phyloP scores from a whole-genome alignment of 2,888 invertebrate species.

The Parapristionchus giblindavisi region DNA sequence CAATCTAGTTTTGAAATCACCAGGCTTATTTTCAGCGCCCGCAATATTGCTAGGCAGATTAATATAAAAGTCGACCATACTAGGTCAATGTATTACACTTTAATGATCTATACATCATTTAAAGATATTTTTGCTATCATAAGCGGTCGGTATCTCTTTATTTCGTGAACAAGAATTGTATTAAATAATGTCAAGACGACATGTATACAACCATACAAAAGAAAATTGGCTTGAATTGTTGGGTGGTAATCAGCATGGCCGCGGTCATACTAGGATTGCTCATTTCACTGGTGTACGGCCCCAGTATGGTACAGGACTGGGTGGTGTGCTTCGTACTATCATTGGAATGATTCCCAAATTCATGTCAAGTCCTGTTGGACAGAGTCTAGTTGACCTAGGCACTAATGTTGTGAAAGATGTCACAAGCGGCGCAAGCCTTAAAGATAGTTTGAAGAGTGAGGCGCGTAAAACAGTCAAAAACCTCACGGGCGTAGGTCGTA shows the following conservation, averaged over 20 bases:
- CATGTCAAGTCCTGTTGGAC: background rate
- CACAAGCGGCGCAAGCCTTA: background rate
- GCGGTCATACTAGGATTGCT: background rate
- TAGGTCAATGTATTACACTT: background rate
- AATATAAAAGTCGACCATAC: slow-evolving; percentile 7
- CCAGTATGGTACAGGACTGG: background rate
- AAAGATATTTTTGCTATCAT: background rate
- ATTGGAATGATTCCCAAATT: background rate
- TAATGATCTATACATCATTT: background rate
- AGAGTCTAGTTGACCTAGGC: background rate
- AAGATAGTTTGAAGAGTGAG: background rate
- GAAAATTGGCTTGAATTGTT: slow-evolving; percentile 5
- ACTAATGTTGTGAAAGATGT: slow-evolving; percentile 6
- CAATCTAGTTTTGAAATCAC: background rate
- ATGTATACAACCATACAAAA: background rate
- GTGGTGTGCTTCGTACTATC: background rate
- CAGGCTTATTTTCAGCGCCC: background rate
- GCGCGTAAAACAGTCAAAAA: background rate
- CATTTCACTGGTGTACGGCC: slow-evolving; percentile 4
- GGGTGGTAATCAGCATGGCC: background rate
- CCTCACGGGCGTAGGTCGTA: background rate
- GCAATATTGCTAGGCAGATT: slow-evolving; percentile 1
- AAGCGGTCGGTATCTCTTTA: background rate
- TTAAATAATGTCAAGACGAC: background rate
- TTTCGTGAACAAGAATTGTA: background rate